phyloP scores from a whole-genome alignment of 2,888 invertebrate species.

The Dicyrtoma fusca region DNA sequence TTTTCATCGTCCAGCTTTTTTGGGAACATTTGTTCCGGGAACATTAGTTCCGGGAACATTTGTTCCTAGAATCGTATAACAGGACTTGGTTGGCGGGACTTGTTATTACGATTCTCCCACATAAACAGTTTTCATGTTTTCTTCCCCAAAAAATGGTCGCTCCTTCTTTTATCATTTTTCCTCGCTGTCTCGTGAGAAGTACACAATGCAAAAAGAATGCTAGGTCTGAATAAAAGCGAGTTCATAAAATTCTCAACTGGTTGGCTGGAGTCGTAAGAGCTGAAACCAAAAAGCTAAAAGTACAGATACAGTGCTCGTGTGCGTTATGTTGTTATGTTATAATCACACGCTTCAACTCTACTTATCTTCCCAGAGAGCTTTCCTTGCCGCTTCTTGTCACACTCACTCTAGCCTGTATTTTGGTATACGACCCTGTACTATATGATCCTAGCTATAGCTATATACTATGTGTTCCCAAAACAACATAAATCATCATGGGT shows the following conservation, averaged over 20 bases:
- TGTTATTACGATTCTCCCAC: neutral
- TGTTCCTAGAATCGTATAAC: too few relatives aligned
- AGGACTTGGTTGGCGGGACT: neutral
- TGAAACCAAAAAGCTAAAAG: neutral
- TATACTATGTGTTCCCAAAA: constrained; percentile 23
- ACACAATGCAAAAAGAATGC: constrained; percentile 24
- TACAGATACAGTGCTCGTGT: constrained; percentile 4
- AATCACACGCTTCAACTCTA: too few relatives aligned
- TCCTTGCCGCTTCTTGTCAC: constrained; percentile 9
- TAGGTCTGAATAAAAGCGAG: constrained; percentile 22
- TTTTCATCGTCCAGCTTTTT: too few relatives aligned
- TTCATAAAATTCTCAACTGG: constrained; percentile 31
- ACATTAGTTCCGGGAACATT: too few relatives aligned
- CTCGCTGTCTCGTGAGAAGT: neutral
- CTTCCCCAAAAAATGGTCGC: constrained; percentile 31
- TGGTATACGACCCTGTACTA: neutral
- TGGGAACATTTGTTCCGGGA: too few relatives aligned
- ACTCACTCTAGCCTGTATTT: constrained; percentile 4
- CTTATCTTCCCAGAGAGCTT: neutral
- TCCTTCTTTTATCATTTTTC: constrained; percentile 17
- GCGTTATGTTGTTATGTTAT: neutral
- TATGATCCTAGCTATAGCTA: too few relatives aligned
- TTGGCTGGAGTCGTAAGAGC: constrained; percentile 19
- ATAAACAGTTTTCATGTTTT: constrained; percentile 26
- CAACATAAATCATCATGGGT: constrained; percentile 35